phyloP scores from a whole-genome alignment of 2,113 vertebrate genomes.

The Stercorarius parasiticus region DNA sequence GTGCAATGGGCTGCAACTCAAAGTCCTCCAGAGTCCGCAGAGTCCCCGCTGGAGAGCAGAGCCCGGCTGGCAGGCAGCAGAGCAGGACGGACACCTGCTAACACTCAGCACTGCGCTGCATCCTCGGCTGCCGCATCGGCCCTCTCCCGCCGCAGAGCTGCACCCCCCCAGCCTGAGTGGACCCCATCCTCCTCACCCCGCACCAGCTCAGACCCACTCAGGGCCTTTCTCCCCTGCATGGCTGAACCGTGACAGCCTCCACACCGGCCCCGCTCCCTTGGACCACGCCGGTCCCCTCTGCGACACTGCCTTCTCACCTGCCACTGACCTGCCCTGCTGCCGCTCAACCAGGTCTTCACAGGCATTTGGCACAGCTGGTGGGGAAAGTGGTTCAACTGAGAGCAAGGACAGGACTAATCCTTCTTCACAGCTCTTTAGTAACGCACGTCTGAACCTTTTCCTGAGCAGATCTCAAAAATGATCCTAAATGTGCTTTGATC shows the following conservation, averaged over 20 bases:
- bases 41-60: neutral
- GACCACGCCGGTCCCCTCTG: neutral
- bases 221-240: neutral
- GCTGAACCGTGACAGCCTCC: neutral
- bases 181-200: neutral
- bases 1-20: conserved; percentile 29
- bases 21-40: conserved; percentile 5
- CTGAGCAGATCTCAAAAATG: conserved; percentile 18
- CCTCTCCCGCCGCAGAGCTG: neutral
- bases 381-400: neutral
- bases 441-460: conserved; percentile 16
- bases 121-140: neutral
- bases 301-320: neutral
- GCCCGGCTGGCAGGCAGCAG: neutral
- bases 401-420: conserved; percentile 46
- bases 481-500: conserved; percentile 15
- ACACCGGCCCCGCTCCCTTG: rapidly evolving
- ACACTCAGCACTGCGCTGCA: neutral
- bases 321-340: neutral
- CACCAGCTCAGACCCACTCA: neutral
- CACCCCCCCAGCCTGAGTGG: neutral
- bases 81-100: neutral
- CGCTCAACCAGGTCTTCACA: neutral
- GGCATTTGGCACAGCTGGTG: conserved; percentile 9
- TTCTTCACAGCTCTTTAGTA: conserved; percentile 37